These are phyloP conservation scores for Rhopalosiphum maidis DNA, from an alignment of 1,140 invertebrate genomes.

Conservation along the genomic window DNA sequence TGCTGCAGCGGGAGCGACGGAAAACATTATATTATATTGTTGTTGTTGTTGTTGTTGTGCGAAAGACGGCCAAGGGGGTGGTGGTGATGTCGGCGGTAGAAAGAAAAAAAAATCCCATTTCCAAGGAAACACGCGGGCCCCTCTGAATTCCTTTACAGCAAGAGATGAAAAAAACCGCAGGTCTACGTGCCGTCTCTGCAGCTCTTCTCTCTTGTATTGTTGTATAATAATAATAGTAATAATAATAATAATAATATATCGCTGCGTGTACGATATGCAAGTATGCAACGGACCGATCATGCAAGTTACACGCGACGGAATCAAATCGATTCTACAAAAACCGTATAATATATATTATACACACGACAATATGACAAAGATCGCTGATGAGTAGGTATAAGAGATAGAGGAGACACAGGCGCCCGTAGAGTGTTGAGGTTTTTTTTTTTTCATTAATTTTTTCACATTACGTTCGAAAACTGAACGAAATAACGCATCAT, in stretches of 20 bases:
- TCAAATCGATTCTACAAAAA: conserved; percentile 35
- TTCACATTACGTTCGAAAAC: neutral
- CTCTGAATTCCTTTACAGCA: conserved; percentile 42
- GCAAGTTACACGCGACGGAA: neutral
- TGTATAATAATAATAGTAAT: neutral
- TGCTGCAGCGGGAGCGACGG: conserved; percentile 3
- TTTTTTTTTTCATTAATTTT: neutral
- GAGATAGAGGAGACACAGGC: neutral
- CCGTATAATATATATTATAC: neutral
- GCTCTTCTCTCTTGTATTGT: neutral
- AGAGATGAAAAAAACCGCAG: conserved; percentile 30
- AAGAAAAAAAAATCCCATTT: conserved; percentile 51
- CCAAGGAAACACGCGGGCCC: conserved; percentile 54
- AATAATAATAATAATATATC: conserved; percentile 4
- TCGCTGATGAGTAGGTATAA: too few relatives aligned
- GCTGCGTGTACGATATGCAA: neutral
- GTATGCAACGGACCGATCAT: neutral
- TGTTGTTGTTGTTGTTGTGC: conserved; percentile 50
- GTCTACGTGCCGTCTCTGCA: neutral
- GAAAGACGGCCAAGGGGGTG: neutral
- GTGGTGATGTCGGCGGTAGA: neutral
- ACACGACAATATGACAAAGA: neutral
- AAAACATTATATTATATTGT: conserved; percentile 54
- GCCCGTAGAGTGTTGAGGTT: too few relatives aligned
- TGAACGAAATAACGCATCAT: neutral